Percentiles rank a stretch among this genome's conserved stretches.
These are phyloP conservation scores for Cynopterus sphinx DNA, from an alignment of 2,797 vertebrate genomes.

Conservation along the genomic window DNA sequence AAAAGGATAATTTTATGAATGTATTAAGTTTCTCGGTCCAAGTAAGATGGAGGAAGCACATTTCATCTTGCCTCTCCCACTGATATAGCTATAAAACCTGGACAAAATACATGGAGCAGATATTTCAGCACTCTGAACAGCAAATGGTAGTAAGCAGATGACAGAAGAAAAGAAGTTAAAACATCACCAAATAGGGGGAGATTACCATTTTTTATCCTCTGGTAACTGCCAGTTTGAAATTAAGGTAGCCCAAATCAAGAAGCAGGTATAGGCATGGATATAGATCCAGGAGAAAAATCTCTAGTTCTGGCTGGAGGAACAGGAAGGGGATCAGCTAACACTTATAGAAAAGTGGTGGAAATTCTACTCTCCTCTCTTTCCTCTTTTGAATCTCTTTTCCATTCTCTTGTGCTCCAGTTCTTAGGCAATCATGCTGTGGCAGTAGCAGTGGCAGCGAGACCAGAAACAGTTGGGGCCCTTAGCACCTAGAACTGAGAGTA, in stretches of 20 bases:
- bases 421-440: conserved; percentile 58
- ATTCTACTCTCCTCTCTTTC: not conserved
- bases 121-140: not conserved
- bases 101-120: not conserved
- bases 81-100: not conserved
- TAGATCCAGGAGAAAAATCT: not conserved
- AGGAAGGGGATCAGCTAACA: not conserved
- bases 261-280: not conserved
- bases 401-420: not conserved
- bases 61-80: not conserved
- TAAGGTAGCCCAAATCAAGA: not conserved
- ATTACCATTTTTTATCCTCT: not conserved
- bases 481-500: not conserved
- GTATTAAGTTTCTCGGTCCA: not conserved
- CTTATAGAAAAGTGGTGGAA: not conserved
- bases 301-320: not conserved
- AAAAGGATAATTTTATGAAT: not conserved
- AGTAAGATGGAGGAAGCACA: not conserved
- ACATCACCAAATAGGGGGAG: not conserved
- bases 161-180: not conserved
- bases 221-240: not conserved
- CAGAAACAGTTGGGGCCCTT: not conserved
- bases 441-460: not conserved
- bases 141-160: not conserved
- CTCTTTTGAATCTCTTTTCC: not conserved